Base-by-base conservation (phyloP, 2,797 vertebrate species). In the Odontamblyopus lacepedii region DNA sequence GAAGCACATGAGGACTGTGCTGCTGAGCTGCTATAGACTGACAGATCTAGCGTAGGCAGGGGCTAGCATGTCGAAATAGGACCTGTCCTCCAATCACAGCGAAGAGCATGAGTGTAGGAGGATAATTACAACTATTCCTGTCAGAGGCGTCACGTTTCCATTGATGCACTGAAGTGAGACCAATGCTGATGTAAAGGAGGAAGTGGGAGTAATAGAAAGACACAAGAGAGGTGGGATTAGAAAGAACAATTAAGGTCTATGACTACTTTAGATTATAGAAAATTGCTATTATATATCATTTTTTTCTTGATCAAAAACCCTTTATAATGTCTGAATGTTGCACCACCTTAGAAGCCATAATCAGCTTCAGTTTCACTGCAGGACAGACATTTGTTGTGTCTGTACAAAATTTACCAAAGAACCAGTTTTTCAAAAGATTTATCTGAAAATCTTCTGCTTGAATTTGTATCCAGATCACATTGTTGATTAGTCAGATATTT, bases 41-140 rank as follows among this genome's bases (percentile, higher is more conserved):
- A 81, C 84, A 72, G 84, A 77, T 86, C 78, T 50, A 72, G 78
- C 82, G 89, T 91, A 81, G 90, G 92, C 57, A 85, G 78, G 38
- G 85, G 85, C 87, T 83, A 76, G 81, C 68, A 55, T 69, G 50
- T 80, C 74, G 23, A 73, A 80, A 77, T 72, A 69, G 73, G 71
- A 83, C 72, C 71, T 53, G 80, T 71, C 79, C 67, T 83, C 92
- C 91, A 92, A 93, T 92, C 85, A 79, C 44, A 69, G 84, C 69
- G 41, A 61, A 83, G 88, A 83, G 81, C 77, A 38, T 56, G 67
- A 61, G 86, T 56, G 88, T 90, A 90, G 91, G 92, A 84, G 86
- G 86, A 91, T 94, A 92, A 93, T 94, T 94, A 92, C 88, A 89
- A 87, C 86, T 88, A 85, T 91, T 92, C 85, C 87, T 91, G 88